Conservation (phyloP, 2,797 vertebrate genomes). For the Sebastes elongatus region DNA sequence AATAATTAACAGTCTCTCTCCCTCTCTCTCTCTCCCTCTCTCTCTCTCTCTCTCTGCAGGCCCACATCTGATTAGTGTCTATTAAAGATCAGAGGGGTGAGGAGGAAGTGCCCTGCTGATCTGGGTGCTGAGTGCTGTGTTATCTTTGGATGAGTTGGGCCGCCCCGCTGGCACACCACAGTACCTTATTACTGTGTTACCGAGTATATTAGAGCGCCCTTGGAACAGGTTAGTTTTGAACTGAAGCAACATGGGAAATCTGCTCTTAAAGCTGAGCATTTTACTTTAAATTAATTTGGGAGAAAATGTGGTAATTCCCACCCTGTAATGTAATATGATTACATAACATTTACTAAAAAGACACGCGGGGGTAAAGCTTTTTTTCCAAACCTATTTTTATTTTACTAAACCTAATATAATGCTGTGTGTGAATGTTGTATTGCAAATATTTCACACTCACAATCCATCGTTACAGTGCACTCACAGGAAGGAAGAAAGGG, state of each 20-base stretch:
- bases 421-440: neutral
- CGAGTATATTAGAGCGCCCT: constrained; percentile 85
- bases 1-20: constrained; percentile 27
- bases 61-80: constrained; percentile 89
- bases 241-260: constrained; percentile 77
- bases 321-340: neutral
- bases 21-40: constrained; percentile 70
- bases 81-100: constrained; percentile 88
- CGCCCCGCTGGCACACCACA: constrained; percentile 84
- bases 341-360: neutral
- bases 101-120: constrained; percentile 90
- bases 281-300: constrained; percentile 1
- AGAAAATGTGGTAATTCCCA: neutral
- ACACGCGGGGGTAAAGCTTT: neutral
- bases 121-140: constrained; percentile 86
- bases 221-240: constrained; percentile 82
- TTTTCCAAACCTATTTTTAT: neutral
- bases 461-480: neutral
- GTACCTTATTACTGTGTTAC: constrained; percentile 85
- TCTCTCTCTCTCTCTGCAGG: constrained; percentile 78
- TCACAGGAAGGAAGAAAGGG: neutral
- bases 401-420: neutral
- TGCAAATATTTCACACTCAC: neutral
- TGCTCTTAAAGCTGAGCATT: constrained; percentile 33
- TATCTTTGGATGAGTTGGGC: constrained; percentile 90